phyloP scores from a whole-genome alignment of 2,888 invertebrate species.

The Rhamnusium bicolor region DNA sequence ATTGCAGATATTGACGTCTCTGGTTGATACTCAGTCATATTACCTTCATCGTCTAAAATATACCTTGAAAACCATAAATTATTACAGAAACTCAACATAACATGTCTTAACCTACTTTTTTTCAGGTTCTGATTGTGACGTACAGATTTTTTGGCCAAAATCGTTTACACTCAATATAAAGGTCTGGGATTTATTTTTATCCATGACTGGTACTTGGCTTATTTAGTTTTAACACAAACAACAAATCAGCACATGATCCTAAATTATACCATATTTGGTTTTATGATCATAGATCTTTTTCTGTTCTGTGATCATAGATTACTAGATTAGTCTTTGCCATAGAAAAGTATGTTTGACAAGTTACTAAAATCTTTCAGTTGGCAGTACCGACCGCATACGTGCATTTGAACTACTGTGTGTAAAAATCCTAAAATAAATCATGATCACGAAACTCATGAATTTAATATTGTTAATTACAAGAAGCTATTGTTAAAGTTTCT shows the following conservation, averaged over 20 bases:
- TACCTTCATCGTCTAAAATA: constrained; percentile 62
- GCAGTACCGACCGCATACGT: neutral
- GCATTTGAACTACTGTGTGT: neutral
- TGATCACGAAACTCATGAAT: too few species aligned
- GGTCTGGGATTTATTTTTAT: constrained; percentile 65
- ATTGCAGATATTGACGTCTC: constrained; percentile 51
- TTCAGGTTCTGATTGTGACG: constrained; percentile 62
- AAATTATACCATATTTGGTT: neutral
- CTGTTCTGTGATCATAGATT: too few species aligned
- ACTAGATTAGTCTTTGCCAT: too few species aligned
- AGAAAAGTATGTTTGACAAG: too few species aligned
- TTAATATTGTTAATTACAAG: too few species aligned
- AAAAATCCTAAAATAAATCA: too few species aligned
- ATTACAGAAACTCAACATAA: neutral
- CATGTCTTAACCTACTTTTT: constrained; percentile 57
- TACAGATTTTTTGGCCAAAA: constrained; percentile 64
- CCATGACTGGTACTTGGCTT: constrained; percentile 50
- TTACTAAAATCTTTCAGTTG: neutral
- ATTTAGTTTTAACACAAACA: neutral
- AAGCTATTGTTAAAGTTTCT: too few species aligned
- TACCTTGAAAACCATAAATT: constrained; percentile 53
- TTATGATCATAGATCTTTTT: too few species aligned
- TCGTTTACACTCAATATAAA: constrained; percentile 64
- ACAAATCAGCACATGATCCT: neutral
- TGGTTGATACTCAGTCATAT: constrained; percentile 60